Evolutionary conservation across 2,113 vertebrate genomes (phyloP), one percentile per base, ranked within the genome.

Genomic region (Heteronetta atricapilla): DNA sequence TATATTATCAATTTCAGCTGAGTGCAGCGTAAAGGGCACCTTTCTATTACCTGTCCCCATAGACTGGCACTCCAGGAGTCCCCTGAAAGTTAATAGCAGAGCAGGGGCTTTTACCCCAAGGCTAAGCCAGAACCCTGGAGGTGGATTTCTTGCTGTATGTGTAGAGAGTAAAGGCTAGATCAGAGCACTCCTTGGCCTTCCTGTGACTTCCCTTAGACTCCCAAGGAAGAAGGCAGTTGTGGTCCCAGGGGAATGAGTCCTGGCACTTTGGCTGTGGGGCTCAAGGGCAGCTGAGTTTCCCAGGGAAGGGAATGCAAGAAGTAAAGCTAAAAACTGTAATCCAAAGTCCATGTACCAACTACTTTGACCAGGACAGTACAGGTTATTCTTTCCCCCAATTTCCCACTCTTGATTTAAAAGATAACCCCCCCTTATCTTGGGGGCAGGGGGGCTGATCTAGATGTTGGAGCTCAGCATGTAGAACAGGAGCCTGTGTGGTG

Each of bases 31-130:
- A 4, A 42, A 42, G 4, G 15, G n/a, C 7, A 29, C 7, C 10
- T 22, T 8, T 5, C 36, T 9, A 22, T 50, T 8, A 8, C 10
- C 3, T 21, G 5, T 29, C 4, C 31, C 34, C 3, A 6, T 3
- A 1, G 29, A 64, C 19, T 0, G 1, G 44, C 2, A 1, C 12
- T 48, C 10, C 11, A 8, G 10, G 13, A 40, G 8, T 1, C 3
- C 34, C 13, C 2, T 3, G 50, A 26, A 44, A 75, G 23, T 9
- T 9, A 20, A 13, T 23, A 26, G 12, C 4, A 36, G 12, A 62
- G 13, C 6, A 63, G 23, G 9, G 16, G 16, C 0, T 0, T 9
- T 36, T 23, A 3, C 10, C 3, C 8, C 9, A 4, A 2, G 13
- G 23, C 46, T 2, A 17, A 31, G 5, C 3, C 13, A 19, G 15